Evolutionary conservation across 1,140 invertebrate species (phyloP), one percentile per base, ranked within the genome.

Genomic region (Drosophila persimilis): DNA sequence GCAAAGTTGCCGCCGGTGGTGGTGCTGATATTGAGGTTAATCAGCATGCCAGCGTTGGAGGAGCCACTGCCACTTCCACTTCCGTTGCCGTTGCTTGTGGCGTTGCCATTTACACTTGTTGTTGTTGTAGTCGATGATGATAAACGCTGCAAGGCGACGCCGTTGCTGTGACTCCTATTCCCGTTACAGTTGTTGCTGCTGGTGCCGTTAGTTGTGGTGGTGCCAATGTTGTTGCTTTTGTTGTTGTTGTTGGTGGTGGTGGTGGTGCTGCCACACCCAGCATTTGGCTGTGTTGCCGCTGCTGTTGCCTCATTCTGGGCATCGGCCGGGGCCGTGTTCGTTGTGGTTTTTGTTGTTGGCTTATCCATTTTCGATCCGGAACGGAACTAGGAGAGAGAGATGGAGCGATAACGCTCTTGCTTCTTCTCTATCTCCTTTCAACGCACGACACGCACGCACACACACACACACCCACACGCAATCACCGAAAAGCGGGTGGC

Each of bases 1-100:
- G 96, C 95, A 92, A 98, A 97, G 89, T 96, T 96, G 84, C 97
- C 97, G 81, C 97, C 97, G 63, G 97, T 98, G 56, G 97, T 98
- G 73, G 97, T 97, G 86, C 95, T 95, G 90, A 97, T 95, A 92
- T 95, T 95, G 85, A 97, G 94, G 90, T 95, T 96, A 92, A 96
- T 96, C 55, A 60, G 67, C 39, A 57, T 39, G 11, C 35, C 35
- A 39, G 9, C 9, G 35, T 43, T 26, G 69, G 62, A 61, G 58
- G 7, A 45, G 22, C 50, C 6, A 31, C 9, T 46, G 13, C 41
- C n/a, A 8, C 20, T 20, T 20, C 20, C 20, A 20, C 22, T 17
- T 48, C 50, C 65, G 39, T 50, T 56, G 63, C 41, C 57, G 55
- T 45, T 59, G 59, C 20, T 29, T 43, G 9, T 51, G 48, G 13